These are phyloP conservation scores for Sebastes elongatus DNA, from an alignment of 2,797 vertebrate species.

Conservation along the genomic window DNA sequence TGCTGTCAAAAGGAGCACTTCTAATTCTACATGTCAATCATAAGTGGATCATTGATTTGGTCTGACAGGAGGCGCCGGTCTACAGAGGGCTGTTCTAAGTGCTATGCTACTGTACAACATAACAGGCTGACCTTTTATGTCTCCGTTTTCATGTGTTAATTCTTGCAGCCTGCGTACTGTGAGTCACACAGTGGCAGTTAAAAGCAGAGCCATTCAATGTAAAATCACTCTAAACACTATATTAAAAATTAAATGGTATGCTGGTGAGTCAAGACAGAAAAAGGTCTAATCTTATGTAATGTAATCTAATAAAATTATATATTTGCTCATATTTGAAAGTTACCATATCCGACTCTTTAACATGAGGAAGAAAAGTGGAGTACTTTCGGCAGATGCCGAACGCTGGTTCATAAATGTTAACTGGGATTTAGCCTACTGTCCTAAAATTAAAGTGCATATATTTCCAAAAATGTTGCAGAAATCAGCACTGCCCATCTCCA, in stretches of 20 bases:
- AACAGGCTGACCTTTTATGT: conserved; percentile 50
- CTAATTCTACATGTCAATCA: conserved; percentile 52
- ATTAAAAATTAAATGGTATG: not conserved
- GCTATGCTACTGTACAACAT: conserved; percentile 35
- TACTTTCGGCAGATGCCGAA: not conserved
- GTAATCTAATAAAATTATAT: not conserved
- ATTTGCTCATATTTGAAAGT: not conserved
- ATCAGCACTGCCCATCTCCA: conserved; percentile 10
- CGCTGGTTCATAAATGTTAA: not conserved
- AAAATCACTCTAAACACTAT: not conserved
- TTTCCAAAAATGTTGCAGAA: not conserved
- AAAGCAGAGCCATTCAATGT: conserved; percentile 8
- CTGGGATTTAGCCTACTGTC: not conserved
- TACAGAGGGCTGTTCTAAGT: conserved; percentile 27
- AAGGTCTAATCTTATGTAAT: not conserved
- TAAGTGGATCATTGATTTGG: conserved; percentile 37
- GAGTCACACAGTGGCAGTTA: conserved; percentile 21
- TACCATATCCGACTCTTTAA: not conserved
- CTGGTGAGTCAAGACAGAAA: not conserved
- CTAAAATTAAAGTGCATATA: not conserved
- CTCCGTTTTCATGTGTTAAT: conserved; percentile 41
- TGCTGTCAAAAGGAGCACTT: conserved; percentile 29
- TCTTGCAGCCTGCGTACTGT: conserved; percentile 3
- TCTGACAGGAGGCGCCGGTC: conserved; percentile 37
- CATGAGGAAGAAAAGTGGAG: not conserved